Percentiles rank a stretch among this genome's conserved stretches.
These are phyloP conservation scores for Megamerina dolium DNA, from an alignment of 2,888 invertebrate genomes.

Conservation along the genomic window DNA sequence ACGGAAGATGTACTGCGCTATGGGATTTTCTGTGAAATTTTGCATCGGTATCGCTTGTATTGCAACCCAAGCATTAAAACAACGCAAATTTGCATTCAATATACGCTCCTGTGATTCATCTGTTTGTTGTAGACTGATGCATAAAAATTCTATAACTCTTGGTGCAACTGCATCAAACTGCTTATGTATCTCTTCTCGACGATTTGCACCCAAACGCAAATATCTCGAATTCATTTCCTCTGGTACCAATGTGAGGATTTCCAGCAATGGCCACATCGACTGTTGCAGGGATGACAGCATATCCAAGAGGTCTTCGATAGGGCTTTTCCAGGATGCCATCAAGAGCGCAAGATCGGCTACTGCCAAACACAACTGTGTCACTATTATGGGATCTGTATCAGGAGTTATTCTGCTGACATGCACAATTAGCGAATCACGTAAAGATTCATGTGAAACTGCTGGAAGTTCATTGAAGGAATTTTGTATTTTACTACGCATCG, in stretches of 20 bases:
- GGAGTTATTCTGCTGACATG: slow-evolving; percentile 78
- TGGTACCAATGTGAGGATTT: slow-evolving; percentile 88
- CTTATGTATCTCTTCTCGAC: slow-evolving; percentile 75
- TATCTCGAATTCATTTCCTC: slow-evolving; percentile 87
- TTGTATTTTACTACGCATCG: slow-evolving; percentile 93
- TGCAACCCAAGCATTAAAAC: slow-evolving; percentile 88
- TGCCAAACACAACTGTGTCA: slow-evolving; percentile 88
- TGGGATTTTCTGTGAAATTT: slow-evolving; percentile 62
- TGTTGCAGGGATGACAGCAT: slow-evolving; percentile 60
- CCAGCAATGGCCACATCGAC: slow-evolving; percentile 77
- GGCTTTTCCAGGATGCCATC: slow-evolving; percentile 89
- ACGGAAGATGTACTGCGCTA: slow-evolving; percentile 68
- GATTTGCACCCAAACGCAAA: slow-evolving; percentile 82
- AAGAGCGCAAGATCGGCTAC: slow-evolving; percentile 90
- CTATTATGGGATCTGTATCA: slow-evolving; percentile 74
- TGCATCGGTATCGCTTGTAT: slow-evolving; percentile 74
- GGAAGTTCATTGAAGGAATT: slow-evolving; percentile 89
- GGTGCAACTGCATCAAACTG: slow-evolving; percentile 73
- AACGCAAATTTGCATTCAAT: slow-evolving; percentile 64
- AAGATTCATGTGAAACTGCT: slow-evolving; percentile 70
- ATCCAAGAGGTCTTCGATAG: slow-evolving; percentile 76
- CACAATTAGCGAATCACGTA: slow-evolving; percentile 83
- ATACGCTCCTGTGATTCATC: slow-evolving; percentile 58
- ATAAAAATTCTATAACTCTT: slow-evolving; percentile 72
- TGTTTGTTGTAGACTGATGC: slow-evolving; percentile 63